Evolutionary conservation across 1,140 invertebrate species (phyloP), one percentile per base, ranked within the genome.

Genomic region (Nasonia longicornis): DNA sequence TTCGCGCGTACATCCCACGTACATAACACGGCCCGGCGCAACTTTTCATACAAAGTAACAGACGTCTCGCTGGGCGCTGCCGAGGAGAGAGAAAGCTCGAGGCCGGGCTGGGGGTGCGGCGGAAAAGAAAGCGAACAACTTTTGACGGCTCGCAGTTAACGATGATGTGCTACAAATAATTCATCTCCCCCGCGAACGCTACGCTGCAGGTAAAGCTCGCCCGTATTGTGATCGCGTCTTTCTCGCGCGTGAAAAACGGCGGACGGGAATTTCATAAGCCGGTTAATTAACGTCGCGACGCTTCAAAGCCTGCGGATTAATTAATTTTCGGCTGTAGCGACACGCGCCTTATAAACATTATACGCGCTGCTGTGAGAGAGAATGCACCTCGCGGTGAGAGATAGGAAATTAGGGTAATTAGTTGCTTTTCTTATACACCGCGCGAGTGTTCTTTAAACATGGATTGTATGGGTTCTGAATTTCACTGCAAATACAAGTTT

Each of bases 141-240:
- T 72, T 45, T 42, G 71, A 72, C 42, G 22, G 42, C 38, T 58
- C 42, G 14, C 10, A 14, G 71, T 72, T 72, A 72, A 72, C 71
- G 71, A 72, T 72, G 71, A 72, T 48, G 38, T 72, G 48, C 31
- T 48, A 26, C 71, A 72, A 72, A 72, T 72, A 48, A 72, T 72
- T 72, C 71, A 48, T 72, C 71, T 72, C 29, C 42, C 48, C n/a
- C 8, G 20, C 16, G 6, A 7, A 7, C 26, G 26, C 26, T 1
- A 26, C 26, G 26, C 26, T 26, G 26, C 26, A 26, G 26, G 26
- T 26, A 26, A 26, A 26, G 26, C 35, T 38, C 35, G 35, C 35
- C 35, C 26, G 26, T 38, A 4, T 38, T 38, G 35, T 38, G 7
- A 38, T 38, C 35, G 35, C 7, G 35, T 38, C 35, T 38, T 2